Evolutionary conservation across 2,888 invertebrate species (phyloP), one percentile per base, ranked within the genome.

Genomic region (Folsomia candida): DNA sequence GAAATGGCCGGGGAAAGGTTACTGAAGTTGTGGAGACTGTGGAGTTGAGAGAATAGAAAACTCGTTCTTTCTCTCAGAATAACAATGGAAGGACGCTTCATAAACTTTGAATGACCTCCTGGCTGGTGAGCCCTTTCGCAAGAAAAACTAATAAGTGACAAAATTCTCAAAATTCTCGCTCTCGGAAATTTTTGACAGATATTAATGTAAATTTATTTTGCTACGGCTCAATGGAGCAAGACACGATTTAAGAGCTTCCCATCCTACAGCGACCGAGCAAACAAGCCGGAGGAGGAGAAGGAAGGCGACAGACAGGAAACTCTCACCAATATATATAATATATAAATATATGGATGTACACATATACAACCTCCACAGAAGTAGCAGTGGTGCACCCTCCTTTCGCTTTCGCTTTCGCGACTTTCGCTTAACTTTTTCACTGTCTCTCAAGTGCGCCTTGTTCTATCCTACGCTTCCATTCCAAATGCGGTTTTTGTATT

Each of bases 201-300:
- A 74, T 76, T 76, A 74, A 76, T 76, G 76, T 72, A 76, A 76
- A 76, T 74, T 76, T 76, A 76, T 76, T 76, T 76, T 74, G 72
- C 68, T 71, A 67, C 74, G 67, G 74, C 71, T 76, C 76, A 76
- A 76, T 74, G 74, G 73, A 74, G 74, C 76, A 74, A 67, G 76
- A 76, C 76, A 73, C 71, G 72, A 76, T 76, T 76, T 76, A 74
- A 74, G 74, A 74, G 70, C 69, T 68, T 67, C 65, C 51, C 20
- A n/a, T 62, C n/a, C 57, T n/a, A n/a, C n/a, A n/a, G n/a, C n/a
- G n/a, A n/a, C n/a, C 37, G 14, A 37, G 14, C 37, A 37, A 4
- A 37, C 6, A 37, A 37, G 37, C 37, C 14, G 37, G 37, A 4
- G 37, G 37, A 4, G 37, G 37, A 37, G 37, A 14, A 37, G 37